These are phyloP conservation scores for Alexandromys fortis DNA, from an alignment of 2,113 vertebrate species.

Conservation along the genomic window DNA sequence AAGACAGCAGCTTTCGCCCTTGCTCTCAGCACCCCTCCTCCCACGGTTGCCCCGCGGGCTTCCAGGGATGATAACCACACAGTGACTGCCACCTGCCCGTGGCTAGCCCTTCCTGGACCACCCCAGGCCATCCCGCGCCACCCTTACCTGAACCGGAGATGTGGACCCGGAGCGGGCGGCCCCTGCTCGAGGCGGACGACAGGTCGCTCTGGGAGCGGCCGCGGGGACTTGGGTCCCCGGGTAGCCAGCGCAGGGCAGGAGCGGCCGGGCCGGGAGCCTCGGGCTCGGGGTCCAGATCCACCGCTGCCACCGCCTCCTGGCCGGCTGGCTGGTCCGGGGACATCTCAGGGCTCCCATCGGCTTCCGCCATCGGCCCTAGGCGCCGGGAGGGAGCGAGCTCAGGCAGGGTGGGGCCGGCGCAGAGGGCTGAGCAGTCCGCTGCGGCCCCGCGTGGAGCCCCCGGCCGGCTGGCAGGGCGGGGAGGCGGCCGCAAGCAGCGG, in stretches of 20 bases:
- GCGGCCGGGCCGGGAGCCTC: background rate
- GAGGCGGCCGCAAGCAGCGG: conserved; percentile 28
- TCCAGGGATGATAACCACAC: background rate
- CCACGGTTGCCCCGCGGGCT: background rate
- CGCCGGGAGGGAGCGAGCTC: background rate
- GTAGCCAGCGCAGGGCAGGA: conserved; percentile 60
- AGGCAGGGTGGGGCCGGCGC: conserved; percentile 59
- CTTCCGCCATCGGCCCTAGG: conserved; percentile 70
- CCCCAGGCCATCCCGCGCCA: background rate
- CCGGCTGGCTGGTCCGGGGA: background rate
- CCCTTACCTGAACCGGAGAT: conserved; percentile 87
- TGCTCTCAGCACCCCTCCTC: background rate
- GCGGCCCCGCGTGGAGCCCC: conserved; percentile 63
- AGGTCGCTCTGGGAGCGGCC: conserved; percentile 88
- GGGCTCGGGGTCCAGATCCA: conserved; percentile 17
- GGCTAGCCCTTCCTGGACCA: background rate
- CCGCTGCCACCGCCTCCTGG: background rate
- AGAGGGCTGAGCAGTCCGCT: conserved; percentile 52
- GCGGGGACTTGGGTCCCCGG: conserved; percentile 78
- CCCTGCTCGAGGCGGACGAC: conserved; percentile 81
- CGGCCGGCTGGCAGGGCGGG: conserved; percentile 38
- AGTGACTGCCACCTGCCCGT: background rate
- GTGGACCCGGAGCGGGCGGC: conserved; percentile 80
- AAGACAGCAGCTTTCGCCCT: background rate
- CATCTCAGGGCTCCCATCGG: background rate